Conservation (phyloP, 2,888 invertebrate species). For the Drosophila percnosoma region DNA sequence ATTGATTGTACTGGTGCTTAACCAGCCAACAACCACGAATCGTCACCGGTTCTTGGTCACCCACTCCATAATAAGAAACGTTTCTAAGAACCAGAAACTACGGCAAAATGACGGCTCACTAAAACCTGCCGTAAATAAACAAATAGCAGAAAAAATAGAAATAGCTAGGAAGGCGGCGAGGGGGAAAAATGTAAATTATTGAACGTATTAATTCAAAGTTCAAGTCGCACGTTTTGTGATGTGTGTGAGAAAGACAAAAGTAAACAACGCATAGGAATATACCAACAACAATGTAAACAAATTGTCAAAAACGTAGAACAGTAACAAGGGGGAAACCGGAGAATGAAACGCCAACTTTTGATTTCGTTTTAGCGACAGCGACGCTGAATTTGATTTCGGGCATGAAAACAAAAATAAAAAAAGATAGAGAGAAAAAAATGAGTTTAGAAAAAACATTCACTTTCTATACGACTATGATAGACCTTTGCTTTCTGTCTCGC, state of each 20-base stretch:
- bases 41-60: conserved; percentile 46
- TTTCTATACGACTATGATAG: conserved; percentile 51
- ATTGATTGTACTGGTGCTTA: conserved; percentile 7
- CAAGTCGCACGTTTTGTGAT: conserved; percentile 76
- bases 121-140: conserved; percentile 70
- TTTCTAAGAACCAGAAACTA: conserved; percentile 51
- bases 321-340: conserved; percentile 9
- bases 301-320: conserved; percentile 41
- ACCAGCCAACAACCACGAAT: conserved; percentile 1
- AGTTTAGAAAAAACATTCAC: conserved; percentile 50
- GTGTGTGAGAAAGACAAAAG: conserved; percentile 64
- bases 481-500: conserved; percentile 32
- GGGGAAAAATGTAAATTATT: conserved; percentile 71
- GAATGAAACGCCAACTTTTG: conserved; percentile 51
- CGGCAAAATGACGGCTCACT: conserved; percentile 24
- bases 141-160: conserved; percentile 50
- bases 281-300: conserved; percentile 40
- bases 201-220: conserved; percentile 79
- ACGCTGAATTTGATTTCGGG: conserved; percentile 47
- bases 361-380: conserved; percentile 54
- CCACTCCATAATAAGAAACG: conserved; percentile 30
- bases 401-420: conserved; percentile 17
- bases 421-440: background rate
- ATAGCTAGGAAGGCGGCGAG: conserved; percentile 10
- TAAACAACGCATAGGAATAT: conserved; percentile 35